A percentile compares a stretch with the other conserved stretches of the same genome.
These are phyloP conservation scores for Incurvaria masculella DNA, from an alignment of 2,888 invertebrate genomes.

Conservation along the genomic window DNA sequence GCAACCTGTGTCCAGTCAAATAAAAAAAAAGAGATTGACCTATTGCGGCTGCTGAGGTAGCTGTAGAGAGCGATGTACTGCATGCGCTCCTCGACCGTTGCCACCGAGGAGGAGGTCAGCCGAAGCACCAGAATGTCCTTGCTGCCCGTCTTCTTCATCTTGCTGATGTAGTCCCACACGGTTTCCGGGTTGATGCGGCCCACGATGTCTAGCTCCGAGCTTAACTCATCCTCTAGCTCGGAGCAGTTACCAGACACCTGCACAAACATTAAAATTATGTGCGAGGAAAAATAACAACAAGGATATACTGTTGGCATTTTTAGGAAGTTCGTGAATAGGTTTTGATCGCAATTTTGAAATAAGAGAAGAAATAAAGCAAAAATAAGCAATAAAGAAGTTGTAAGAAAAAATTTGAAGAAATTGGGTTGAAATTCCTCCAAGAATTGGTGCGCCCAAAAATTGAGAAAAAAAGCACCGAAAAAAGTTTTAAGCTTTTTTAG, in stretches of 20 bases:
- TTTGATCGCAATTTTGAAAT: neutral
- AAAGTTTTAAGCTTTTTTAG: no score
- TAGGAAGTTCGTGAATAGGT: no score
- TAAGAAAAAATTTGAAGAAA: neutral
- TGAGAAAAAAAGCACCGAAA: no score
- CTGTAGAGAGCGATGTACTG: conserved; percentile 83
- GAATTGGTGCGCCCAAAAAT: no score
- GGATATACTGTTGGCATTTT: no score
- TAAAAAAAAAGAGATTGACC: no score
- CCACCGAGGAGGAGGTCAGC: conserved; percentile 75
- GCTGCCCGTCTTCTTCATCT: conserved; percentile 83
- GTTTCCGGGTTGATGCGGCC: conserved; percentile 89
- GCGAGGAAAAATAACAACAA: no score
- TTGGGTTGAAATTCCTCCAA: no score
- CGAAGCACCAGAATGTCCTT: conserved; percentile 85
- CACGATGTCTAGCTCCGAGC: conserved; percentile 78
- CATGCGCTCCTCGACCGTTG: conserved; percentile 78
- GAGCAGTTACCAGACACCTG: conserved; percentile 61
- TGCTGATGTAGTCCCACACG: conserved; percentile 90
- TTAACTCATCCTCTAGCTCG: conserved; percentile 69
- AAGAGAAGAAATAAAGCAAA: neutral
- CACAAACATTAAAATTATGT: conserved; percentile 2
- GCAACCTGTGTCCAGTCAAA: no score
- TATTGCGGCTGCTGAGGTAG: conserved; percentile 81
- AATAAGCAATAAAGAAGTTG: neutral